Conservation (phyloP, 2,888 invertebrate genomes). For the Augochlorella aurata region DNA sequence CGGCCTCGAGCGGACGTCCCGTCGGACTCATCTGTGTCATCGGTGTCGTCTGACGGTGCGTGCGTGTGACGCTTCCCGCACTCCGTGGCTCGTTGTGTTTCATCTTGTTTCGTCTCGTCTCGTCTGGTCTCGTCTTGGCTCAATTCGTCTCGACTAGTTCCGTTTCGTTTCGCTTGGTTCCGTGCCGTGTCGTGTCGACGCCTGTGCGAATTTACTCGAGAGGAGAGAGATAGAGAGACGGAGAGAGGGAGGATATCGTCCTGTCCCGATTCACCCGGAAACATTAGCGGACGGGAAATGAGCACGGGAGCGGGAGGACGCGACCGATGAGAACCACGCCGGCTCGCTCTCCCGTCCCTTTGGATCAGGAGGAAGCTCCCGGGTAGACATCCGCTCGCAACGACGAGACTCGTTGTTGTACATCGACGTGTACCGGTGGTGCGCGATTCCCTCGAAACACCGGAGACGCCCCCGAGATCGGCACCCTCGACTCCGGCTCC, state of each 20-base stretch:
- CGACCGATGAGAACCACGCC: slow-evolving; percentile 31
- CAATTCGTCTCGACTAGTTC: too few species aligned
- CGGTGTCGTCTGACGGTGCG: slow-evolving; percentile 16
- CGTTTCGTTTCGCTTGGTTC: too few species aligned
- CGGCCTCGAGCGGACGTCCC: slow-evolving; percentile 18
- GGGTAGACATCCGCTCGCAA: not conserved
- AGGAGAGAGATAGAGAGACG: not conserved
- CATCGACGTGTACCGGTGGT: not conserved
- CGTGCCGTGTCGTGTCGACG: not conserved
- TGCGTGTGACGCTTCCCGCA: slow-evolving; percentile 1
- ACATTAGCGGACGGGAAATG: slow-evolving; percentile 39
- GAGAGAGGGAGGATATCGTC: slow-evolving; percentile 9
- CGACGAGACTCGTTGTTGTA: not conserved
- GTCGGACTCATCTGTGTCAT: not conserved
- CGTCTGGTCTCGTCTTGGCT: not conserved
- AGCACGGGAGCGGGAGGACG: slow-evolving; percentile 31
- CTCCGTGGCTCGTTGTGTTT: not conserved
- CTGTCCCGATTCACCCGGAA: slow-evolving; percentile 18
- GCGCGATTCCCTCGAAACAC: slow-evolving; percentile 1
- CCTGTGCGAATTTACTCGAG: not conserved
- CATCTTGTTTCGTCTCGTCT: not conserved
- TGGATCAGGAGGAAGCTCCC: slow-evolving; percentile 36
- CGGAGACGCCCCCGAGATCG: slow-evolving; percentile 39
- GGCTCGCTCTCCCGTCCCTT: slow-evolving; percentile 24
- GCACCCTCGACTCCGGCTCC: not conserved